Evolutionary conservation across 2,113 vertebrate species (phyloP), one percentile per base, ranked within the genome.

Genomic region (Poeciliopsis retropinna): DNA sequence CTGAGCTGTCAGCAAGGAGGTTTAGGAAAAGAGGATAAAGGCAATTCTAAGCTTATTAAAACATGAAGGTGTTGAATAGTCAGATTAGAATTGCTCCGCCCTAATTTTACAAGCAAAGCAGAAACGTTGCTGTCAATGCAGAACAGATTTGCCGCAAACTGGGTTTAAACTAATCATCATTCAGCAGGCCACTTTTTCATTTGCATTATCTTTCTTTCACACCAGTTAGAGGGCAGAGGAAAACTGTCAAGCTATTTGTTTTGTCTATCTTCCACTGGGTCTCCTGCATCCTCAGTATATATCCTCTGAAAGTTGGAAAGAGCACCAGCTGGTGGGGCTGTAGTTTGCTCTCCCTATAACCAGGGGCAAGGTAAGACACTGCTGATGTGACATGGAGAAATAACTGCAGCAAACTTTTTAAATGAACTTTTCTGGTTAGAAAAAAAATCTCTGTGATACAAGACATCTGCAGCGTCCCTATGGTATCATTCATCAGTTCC

Each of bases 11-110:
- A 84, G 77, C 69, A 70, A 79, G 60, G 64, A 63, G 73, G 64
- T 91, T 88, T 85, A 81, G 70, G 44, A 57, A 37, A 69, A 60
- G 76, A 75, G 84, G 86, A 86, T 85, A 80, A 87, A 82, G 79
- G 71, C 70, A 83, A 80, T 63, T 65, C 69, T 89, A 90, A 92
- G 83, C 87, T 87, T 75, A 90, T 90, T 91, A 87, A 91, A 89
- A 89, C 81, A 87, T 64, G 54, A 73, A 90, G 82, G 80, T 92
- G 79, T 87, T 91, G 83, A 91, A 89, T 88, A 82, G 88, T 74
- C 84, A 90, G 84, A 89, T 91, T 91, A 90, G 70, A 78, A 84
- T 71, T 85, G 83, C 67, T 82, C 77, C 86, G 79, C 77, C 82
- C 72, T 88, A 89, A 84, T 88, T 90, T 90, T 81, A 83, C 67